These are phyloP conservation scores for Lagopus leucura DNA, from an alignment of 2,113 vertebrate species.

Conservation along the genomic window DNA sequence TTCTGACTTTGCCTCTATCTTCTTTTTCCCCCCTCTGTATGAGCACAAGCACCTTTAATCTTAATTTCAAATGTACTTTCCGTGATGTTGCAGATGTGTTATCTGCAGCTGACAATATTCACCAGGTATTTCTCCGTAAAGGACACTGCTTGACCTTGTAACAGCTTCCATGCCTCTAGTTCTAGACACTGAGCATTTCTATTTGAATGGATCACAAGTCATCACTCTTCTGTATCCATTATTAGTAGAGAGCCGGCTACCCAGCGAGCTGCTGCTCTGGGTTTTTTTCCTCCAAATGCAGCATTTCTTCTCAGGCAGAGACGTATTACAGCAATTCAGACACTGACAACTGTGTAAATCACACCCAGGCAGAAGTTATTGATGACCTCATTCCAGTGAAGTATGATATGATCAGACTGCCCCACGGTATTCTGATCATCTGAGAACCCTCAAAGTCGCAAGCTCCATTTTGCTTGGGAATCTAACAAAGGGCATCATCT, in stretches of 20 bases:
- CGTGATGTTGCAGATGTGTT: constrained; percentile 16
- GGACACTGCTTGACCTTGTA: constrained; percentile 64
- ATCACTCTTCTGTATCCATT: constrained; percentile 58
- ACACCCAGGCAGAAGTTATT: constrained; percentile 49
- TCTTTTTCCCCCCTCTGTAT: not conserved
- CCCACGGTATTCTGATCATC: constrained; percentile 52
- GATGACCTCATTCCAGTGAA: constrained; percentile 64
- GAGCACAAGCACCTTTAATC: constrained; percentile 47
- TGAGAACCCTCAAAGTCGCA: constrained; percentile 53
- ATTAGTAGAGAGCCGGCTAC: constrained; percentile 43
- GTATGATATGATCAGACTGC: constrained; percentile 52
- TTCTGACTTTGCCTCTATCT: constrained; percentile 23
- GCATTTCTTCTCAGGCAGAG: constrained; percentile 57
- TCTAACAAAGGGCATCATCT: constrained; percentile 53
- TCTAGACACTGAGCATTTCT: constrained; percentile 39
- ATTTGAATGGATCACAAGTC: constrained; percentile 43
- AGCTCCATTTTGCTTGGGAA: constrained; percentile 36
- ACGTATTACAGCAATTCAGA: constrained; percentile 62
- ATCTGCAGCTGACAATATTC: constrained; percentile 6
- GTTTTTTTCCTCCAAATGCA: not conserved
- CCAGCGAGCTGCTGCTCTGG: constrained; percentile 1
- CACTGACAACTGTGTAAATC: constrained; percentile 66
- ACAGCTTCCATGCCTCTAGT: constrained; percentile 33
- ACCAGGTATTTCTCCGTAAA: constrained; percentile 44
- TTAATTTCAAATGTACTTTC: constrained; percentile 36